Evolutionary conservation across 2,888 invertebrate genomes (phyloP).

Genomic region (Clistopyga incitator): DNA sequence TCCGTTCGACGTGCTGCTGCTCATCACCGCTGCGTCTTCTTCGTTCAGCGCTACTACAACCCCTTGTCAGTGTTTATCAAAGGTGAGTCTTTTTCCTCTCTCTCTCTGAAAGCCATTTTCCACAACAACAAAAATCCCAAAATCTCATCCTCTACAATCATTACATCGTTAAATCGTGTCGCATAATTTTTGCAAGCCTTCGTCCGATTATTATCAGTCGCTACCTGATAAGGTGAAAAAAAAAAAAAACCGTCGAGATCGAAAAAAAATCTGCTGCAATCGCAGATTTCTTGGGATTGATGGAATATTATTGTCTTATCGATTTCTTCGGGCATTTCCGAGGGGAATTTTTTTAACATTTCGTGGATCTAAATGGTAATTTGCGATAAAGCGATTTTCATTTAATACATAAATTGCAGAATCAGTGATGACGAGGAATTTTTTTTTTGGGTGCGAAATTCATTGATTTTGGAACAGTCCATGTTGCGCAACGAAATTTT

Average conservation of each 20-base stretch:
- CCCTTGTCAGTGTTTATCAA: constrained; percentile 45
- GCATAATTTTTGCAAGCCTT: not conserved
- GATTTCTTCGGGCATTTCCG: not conserved
- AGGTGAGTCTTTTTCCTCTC: constrained; percentile 52
- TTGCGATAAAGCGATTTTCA: not conserved
- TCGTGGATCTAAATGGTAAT: not conserved
- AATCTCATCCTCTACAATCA: not conserved
- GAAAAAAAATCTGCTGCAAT: not conserved
- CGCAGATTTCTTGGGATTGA: not conserved
- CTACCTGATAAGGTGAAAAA: not conserved
- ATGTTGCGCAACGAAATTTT: not conserved
- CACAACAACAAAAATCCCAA: not conserved
- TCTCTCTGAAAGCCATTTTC: no score
- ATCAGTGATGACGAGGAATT: not conserved
- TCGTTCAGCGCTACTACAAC: constrained; percentile 40
- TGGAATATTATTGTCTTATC: not conserved
- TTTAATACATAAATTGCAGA: not conserved
- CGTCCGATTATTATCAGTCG: not conserved
- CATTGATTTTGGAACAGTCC: not conserved
- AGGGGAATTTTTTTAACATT: not conserved
- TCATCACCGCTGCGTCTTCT: constrained; percentile 42
- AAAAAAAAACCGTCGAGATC: not conserved
- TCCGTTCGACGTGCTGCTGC: constrained; percentile 71
- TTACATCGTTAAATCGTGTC: no score
- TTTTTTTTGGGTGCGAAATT: not conserved